These are phyloP conservation scores for Ceratotherium simum DNA, from an alignment of 2,113 vertebrate species.

Conservation along the genomic window DNA sequence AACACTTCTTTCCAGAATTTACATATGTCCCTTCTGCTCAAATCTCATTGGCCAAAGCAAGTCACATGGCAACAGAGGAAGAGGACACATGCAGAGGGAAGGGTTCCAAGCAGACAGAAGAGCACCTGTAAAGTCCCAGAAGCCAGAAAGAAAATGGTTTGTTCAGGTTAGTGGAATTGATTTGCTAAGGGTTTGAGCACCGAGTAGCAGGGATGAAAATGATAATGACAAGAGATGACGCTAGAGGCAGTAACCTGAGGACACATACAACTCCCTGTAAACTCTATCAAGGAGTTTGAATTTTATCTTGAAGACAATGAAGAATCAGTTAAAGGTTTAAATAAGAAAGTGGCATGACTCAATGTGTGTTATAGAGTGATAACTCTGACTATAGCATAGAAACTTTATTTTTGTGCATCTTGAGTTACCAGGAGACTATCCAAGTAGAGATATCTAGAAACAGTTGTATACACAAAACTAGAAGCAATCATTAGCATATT, in stretches of 20 bases:
- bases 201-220: neutral
- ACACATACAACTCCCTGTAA: neutral
- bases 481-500: neutral
- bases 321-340: neutral
- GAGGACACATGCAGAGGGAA: neutral
- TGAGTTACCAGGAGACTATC: neutral
- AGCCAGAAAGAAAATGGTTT: neutral
- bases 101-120: neutral
- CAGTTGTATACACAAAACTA: neutral
- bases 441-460: neutral
- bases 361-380: neutral
- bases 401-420: neutral
- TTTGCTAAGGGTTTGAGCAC: neutral
- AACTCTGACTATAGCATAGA: neutral
- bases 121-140: neutral
- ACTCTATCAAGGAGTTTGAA: neutral
- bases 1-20: neutral
- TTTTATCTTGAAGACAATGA: neutral
- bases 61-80: neutral
- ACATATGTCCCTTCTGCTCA: neutral
- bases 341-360: neutral
- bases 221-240: neutral
- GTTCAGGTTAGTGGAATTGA: neutral
- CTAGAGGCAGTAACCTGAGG: neutral
- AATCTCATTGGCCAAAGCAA: neutral